phyloP scores from a whole-genome alignment of 2,113 vertebrate species.

The Campylomormyrus tamandua region DNA sequence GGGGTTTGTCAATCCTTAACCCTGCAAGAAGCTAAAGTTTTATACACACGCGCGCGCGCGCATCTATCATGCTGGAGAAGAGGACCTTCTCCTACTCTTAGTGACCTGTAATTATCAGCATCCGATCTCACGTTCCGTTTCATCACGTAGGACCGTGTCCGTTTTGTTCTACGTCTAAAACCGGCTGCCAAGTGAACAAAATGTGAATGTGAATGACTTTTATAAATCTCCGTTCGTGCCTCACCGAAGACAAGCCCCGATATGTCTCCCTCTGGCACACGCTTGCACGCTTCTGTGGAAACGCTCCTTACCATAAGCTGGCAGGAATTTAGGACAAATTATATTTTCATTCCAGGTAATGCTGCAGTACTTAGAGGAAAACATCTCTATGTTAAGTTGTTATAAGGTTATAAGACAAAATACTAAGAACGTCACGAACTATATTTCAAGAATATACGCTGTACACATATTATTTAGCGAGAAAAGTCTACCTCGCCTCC shows the following conservation, averaged over 20 bases:
- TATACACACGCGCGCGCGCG: slow-evolving; percentile 16
- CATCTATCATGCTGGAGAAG: neutral
- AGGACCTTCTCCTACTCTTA: neutral
- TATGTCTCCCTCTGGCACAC: neutral
- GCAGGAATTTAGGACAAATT: neutral
- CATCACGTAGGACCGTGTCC: neutral
- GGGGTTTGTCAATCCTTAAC: neutral
- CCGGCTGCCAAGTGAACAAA: neutral
- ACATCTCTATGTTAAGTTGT: neutral
- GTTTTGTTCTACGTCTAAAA: neutral
- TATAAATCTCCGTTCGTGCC: neutral
- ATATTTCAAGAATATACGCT: neutral
- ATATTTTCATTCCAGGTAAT: neutral
- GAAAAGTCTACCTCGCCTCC: neutral
- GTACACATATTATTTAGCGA: neutral
- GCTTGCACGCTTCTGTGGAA: neutral
- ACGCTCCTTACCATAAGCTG: neutral
- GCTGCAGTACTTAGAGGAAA: neutral
- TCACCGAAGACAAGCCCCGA: neutral
- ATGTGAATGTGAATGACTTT: neutral
- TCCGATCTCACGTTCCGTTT: neutral
- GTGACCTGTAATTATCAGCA: neutral
- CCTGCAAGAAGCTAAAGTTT: neutral
- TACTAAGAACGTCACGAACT: neutral
- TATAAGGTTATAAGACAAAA: neutral